Evolutionary conservation across 2,113 vertebrate species (phyloP).

Genomic region (Cochlearius cochlearius): DNA sequence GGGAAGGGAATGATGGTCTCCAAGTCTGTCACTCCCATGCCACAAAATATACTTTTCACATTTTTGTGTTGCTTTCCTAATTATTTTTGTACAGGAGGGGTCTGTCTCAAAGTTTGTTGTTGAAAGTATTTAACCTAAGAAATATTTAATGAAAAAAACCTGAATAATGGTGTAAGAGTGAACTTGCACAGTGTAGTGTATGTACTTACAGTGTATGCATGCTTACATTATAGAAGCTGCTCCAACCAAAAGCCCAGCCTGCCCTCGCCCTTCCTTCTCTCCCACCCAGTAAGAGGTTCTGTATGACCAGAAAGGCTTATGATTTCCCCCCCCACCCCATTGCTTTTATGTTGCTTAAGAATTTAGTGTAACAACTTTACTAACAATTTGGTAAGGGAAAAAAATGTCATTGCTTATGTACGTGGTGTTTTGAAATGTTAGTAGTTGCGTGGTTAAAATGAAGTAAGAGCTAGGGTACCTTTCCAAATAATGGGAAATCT

Average conservation of each 20-base stretch:
- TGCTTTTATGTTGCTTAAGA: not conserved
- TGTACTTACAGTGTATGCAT: accelerated
- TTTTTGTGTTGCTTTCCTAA: not conserved
- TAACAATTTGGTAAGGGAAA: not conserved
- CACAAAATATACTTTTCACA: not conserved
- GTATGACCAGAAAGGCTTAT: not conserved
- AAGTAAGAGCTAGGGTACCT: not conserved
- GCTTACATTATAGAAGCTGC: not conserved
- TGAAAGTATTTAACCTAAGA: not conserved
- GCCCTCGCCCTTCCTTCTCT: not conserved
- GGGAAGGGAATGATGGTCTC: not conserved
- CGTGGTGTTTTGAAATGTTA: not conserved
- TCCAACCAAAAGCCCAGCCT: not conserved
- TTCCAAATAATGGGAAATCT: not conserved
- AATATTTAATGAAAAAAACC: not conserved
- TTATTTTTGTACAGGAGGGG: not conserved
- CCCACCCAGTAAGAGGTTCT: not conserved
- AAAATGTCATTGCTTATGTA: not conserved
- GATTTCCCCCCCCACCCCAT: too few relatives aligned
- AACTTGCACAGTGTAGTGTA: accelerated
- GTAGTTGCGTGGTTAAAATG: not conserved
- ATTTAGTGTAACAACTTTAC: not conserved
- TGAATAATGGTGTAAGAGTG: too few relatives aligned
- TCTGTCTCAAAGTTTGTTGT: not conserved
- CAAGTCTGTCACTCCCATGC: not conserved